Base-by-base conservation (phyloP, 2,797 vertebrate species). In the Babyrousa celebensis region DNA sequence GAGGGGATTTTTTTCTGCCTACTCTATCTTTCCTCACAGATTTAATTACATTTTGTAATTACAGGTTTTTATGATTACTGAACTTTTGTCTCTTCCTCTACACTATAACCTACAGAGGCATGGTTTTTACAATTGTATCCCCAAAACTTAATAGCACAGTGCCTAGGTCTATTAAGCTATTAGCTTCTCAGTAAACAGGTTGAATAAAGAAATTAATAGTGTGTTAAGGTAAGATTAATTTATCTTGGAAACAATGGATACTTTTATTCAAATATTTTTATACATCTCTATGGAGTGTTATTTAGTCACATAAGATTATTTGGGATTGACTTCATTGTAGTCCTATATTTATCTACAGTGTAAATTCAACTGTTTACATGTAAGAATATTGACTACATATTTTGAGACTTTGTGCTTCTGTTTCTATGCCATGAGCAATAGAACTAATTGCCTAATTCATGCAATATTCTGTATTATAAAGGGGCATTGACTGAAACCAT, bases 391-490 rank as follows among this genome's bases (percentile, higher is more conserved):
- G 94, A 95, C 96, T 94, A 92, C 62, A 56, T 74, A 67, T 86
- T 90, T 95, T 68, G 75, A 79, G 54, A 21, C 67, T 92, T 65
- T 95, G 60, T 83, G 89, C 27, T 92, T 85, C n/a, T 82, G 36
- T 62, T 48, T 89, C 43, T 86, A 65, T 82, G 82, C 67, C 70
- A 36, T 68, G 40, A 88, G 48, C 70, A 87, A 96, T 18, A 85
- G 68, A 91, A 68, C 11, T 93, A 93, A 96, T 91, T 94, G 83
- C n/a, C 56, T 97, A 83, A 89, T 92, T 89, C 68, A 79, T 85
- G 63, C 27, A 78, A 62, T 91, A 89, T 80, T 75, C 23, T 48
- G 9, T 83, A 18, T 71, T 95, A 92, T 77, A 93, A 94, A 94
- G 60, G 70, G 29, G 20, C 68, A 95, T 62, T 11, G 25, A 65